These are phyloP conservation scores for Chelonus insularis DNA, from an alignment of 1,140 invertebrate species.

Conservation along the genomic window DNA sequence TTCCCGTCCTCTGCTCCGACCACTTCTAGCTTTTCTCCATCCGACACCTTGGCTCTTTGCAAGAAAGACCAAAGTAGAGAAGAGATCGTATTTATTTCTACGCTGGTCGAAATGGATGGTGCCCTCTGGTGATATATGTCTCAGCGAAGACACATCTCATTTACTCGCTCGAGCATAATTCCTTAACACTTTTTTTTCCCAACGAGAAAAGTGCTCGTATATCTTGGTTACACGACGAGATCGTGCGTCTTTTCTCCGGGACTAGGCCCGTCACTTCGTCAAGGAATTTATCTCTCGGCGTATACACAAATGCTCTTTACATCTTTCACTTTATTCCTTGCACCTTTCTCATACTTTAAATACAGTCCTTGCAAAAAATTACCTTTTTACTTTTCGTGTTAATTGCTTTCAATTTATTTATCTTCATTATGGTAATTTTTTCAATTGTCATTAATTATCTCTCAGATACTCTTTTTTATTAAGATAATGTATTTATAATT, in stretches of 20 bases:
- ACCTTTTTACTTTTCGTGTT: too few relatives aligned
- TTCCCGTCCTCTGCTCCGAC: constrained; percentile 10
- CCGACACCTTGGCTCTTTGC: constrained; percentile 36
- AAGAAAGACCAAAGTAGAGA: constrained; percentile 11
- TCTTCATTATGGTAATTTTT: too few relatives aligned
- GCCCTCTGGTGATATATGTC: constrained; percentile 53
- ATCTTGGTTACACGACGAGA: constrained; percentile 52
- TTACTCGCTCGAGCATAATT: constrained; percentile 57
- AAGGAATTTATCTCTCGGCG: neutral
- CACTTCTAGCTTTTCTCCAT: constrained; percentile 17
- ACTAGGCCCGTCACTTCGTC: neutral
- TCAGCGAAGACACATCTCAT: constrained; percentile 56
- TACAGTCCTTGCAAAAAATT: neutral
- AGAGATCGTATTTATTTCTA: constrained; percentile 56
- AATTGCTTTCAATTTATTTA: too few relatives aligned
- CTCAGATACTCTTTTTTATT: too few relatives aligned
- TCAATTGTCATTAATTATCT: too few relatives aligned
- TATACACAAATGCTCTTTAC: neutral
- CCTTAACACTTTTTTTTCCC: constrained; percentile 57
- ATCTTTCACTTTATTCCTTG: neutral
- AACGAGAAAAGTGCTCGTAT: constrained; percentile 48
- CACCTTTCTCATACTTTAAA: neutral
- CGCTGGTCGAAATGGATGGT: constrained; percentile 51
- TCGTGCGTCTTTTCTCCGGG: constrained; percentile 29
- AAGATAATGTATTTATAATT: too few relatives aligned